Evolutionary conservation across 2,797 vertebrate genomes (phyloP).

Genomic region (Anguilla marmorata): DNA sequence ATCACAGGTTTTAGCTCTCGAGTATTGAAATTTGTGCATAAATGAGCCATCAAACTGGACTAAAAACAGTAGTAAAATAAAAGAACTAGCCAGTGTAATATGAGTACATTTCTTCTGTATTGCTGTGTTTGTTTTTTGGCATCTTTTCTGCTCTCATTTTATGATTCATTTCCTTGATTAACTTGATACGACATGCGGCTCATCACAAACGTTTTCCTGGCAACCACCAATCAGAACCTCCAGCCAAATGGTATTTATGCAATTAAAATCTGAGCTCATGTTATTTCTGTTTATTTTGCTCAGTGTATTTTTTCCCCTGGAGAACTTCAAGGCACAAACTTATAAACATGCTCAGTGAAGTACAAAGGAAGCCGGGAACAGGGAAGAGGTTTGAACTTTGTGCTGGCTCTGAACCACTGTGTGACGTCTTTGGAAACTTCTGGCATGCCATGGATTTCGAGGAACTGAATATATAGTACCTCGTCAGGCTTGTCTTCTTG

Average conservation of each 20-base stretch:
- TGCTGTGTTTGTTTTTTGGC: background rate
- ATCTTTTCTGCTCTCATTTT: background rate
- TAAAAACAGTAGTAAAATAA: background rate
- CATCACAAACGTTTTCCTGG: background rate
- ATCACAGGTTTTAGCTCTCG: background rate
- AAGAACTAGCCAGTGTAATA: background rate
- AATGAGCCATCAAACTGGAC: background rate
- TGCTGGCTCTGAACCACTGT: background rate
- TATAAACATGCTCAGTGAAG: background rate
- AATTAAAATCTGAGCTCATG: conserved; percentile 10
- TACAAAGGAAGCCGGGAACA: background rate
- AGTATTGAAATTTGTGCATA: background rate
- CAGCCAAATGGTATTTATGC: background rate
- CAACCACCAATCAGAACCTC: background rate
- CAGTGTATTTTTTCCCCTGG: background rate
- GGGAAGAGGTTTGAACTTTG: background rate
- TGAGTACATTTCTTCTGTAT: background rate
- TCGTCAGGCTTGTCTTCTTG: background rate
- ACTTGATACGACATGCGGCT: conserved; percentile 11
- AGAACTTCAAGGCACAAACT: background rate
- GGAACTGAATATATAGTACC: background rate
- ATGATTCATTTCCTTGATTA: conserved; percentile 16
- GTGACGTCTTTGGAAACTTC: background rate
- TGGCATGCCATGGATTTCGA: background rate
- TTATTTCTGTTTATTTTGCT: background rate